phyloP scores from a whole-genome alignment of 2,113 vertebrate genomes.

The Rhea americana region DNA sequence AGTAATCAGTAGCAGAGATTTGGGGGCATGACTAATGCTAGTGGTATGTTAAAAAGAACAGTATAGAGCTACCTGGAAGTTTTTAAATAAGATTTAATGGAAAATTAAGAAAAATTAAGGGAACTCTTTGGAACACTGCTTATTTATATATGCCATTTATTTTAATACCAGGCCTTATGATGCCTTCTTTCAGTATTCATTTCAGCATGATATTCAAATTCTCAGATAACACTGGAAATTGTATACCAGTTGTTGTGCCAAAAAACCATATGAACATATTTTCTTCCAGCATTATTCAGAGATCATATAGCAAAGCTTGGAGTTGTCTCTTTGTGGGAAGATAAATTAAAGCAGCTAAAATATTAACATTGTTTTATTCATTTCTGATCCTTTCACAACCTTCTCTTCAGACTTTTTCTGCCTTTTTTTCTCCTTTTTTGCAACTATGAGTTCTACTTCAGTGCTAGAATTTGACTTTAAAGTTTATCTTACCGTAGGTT shows the following conservation, averaged over 20 bases:
- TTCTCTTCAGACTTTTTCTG: not conserved
- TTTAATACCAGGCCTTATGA: not conserved
- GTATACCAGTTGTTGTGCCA: not conserved
- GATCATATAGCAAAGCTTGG: fast-evolving
- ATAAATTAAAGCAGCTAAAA: not conserved
- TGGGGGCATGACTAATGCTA: not conserved
- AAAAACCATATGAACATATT: not conserved
- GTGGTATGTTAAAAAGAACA: not conserved
- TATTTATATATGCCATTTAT: not conserved
- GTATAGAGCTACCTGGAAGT: not conserved
- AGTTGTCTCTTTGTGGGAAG: not conserved
- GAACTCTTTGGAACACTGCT: not conserved
- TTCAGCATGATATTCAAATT: not conserved
- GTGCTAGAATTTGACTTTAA: not conserved
- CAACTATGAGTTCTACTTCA: not conserved
- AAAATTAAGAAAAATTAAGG: not conserved
- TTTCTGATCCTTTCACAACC: not conserved
- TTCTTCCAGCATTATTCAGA: not conserved
- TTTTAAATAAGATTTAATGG: not conserved
- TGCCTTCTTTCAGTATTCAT: not conserved
- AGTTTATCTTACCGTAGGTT: not conserved
- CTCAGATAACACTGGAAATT: not conserved
- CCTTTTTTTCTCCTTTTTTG: not conserved
- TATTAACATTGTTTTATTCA: not conserved
- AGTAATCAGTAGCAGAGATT: not conserved